phyloP scores from a whole-genome alignment of 2,888 invertebrate genomes.

The Leistus spinibarbis region DNA sequence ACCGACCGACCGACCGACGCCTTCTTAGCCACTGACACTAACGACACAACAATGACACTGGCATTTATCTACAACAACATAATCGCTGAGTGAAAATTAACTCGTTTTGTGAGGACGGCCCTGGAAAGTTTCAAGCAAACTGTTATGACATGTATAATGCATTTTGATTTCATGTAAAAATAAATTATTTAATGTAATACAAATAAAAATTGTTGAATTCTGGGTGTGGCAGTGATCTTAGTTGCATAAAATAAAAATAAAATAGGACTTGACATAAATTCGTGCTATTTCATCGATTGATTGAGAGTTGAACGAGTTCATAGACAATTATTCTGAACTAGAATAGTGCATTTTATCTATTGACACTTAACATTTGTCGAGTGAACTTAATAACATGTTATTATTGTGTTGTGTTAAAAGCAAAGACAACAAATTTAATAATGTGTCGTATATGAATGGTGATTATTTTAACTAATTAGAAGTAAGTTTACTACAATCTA shows the following conservation, averaged over 20 bases:
- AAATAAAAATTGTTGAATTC: too few relatives aligned
- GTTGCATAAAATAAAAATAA: too few relatives aligned
- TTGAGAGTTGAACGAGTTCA: too few relatives aligned
- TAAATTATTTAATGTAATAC: neutral
- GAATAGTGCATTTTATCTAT: too few relatives aligned
- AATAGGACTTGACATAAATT: too few relatives aligned
- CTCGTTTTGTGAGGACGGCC: neutral
- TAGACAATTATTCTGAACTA: neutral
- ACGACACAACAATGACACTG: neutral
- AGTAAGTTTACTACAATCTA: neutral
- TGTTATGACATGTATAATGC: constrained; percentile 19
- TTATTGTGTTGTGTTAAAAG: neutral
- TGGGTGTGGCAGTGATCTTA: too few relatives aligned
- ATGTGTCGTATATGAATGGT: neutral
- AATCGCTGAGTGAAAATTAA: neutral
- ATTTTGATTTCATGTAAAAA: constrained; percentile 31
- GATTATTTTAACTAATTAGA: neutral
- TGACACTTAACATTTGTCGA: neutral
- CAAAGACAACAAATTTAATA: neutral
- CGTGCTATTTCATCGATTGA: too few relatives aligned
- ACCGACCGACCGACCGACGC: too few relatives aligned
- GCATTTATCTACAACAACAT: neutral
- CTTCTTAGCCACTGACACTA: constrained; percentile 10
- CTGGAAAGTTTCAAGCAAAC: neutral
- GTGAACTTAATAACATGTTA: neutral